Evolutionary conservation across 2,888 invertebrate genomes (phyloP).

Genomic region (Lasioglossum pauxillum): DNA sequence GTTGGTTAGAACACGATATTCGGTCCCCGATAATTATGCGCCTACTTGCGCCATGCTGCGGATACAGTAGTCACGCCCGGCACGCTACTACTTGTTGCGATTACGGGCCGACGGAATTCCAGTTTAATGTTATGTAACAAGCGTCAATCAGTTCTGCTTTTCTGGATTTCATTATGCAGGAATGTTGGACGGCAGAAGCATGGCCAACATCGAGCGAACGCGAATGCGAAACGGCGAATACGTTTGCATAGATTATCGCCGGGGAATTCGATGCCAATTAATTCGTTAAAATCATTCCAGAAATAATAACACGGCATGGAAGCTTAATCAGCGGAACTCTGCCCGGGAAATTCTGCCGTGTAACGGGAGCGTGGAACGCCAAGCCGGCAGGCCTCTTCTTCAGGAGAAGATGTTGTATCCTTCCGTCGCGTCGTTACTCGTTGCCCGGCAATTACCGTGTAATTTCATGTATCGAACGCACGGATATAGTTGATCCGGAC

Average conservation of each 20-base stretch:
- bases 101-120: constrained; percentile 39
- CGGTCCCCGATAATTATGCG: constrained; percentile 1
- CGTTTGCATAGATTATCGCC: constrained; percentile 49
- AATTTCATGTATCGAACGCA: constrained; percentile 1
- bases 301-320: constrained; percentile 2
- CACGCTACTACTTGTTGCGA: constrained; percentile 42
- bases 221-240: constrained; percentile 28
- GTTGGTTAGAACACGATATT: background rate
- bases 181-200: constrained; percentile 44
- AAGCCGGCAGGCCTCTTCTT: background rate
- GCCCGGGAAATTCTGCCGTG: background rate
- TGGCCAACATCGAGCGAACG: constrained; percentile 28
- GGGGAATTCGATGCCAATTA: constrained; percentile 49
- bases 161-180: constrained; percentile 49
- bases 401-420: background rate
- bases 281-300: constrained; percentile 30
- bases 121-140: constrained; percentile 40
- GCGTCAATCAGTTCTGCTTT: constrained; percentile 45
- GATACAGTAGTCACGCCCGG: constrained; percentile 11
- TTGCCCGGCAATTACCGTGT: background rate
- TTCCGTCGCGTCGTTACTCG: background rate
- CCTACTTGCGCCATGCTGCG: background rate
- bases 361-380: constrained; percentile 7
- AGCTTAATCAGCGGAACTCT: background rate
- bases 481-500: background rate